A percentile compares a stretch with the other conserved stretches of the same genome.
Conservation (phyloP, 2,888 invertebrate species). For the Nasonovia ribisnigri region DNA sequence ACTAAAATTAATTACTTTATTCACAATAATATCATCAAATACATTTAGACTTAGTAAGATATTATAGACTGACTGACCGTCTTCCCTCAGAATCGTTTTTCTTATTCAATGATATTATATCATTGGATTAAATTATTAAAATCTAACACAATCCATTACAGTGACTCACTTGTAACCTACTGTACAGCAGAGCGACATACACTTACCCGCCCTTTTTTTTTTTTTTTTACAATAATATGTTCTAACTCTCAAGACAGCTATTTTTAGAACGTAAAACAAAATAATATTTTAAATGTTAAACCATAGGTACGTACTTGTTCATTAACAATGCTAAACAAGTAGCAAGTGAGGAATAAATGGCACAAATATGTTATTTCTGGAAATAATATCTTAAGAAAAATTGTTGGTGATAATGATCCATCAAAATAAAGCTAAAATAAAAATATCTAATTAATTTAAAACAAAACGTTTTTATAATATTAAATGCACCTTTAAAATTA, state of each 20-base stretch:
- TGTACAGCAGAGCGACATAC: too few species aligned
- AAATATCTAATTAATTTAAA: neutral
- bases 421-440: neutral
- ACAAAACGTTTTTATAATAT: neutral
- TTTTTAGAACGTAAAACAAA: neutral
- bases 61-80: too few species aligned
- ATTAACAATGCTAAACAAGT: neutral
- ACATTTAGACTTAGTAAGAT: too few species aligned
- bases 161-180: too few species aligned
- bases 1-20: too few species aligned
- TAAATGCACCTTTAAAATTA: neutral
- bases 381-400: neutral
- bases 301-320: neutral
- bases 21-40: too few species aligned
- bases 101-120: too few species aligned
- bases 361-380: neutral
- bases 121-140: too few species aligned
- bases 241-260: neutral
- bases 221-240: too few species aligned
- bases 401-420: neutral
- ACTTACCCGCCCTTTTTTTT: too few species aligned
- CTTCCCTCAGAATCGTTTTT: too few species aligned
- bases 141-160: too few species aligned
- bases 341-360: slow-evolving; percentile 17
- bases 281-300: neutral